Percentiles rank a stretch among this genome's conserved stretches.
These are phyloP conservation scores for Ornithoptera alexandrae DNA, from an alignment of 2,888 invertebrate species.

Conservation along the genomic window DNA sequence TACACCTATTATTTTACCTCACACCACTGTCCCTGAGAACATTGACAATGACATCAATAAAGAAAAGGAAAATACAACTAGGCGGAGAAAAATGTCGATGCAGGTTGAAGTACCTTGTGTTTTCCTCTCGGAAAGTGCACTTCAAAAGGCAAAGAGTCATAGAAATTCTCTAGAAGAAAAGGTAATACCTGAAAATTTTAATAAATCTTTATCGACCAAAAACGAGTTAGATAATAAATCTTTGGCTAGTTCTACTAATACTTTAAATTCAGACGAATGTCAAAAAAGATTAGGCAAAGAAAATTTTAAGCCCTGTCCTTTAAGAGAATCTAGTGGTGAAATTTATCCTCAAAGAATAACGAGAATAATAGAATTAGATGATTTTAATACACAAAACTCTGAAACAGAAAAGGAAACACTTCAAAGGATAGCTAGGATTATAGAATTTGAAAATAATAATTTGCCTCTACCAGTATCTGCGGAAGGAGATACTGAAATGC, in stretches of 20 bases:
- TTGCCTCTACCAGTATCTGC: slow-evolving; percentile 49
- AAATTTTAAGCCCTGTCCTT: slow-evolving; percentile 41
- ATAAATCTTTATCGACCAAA: slow-evolving; percentile 54
- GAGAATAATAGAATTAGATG: slow-evolving; percentile 72
- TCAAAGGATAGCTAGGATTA: slow-evolving; percentile 72
- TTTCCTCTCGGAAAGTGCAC: slow-evolving; percentile 72
- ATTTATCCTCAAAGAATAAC: slow-evolving; percentile 68
- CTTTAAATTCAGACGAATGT: slow-evolving; percentile 51
- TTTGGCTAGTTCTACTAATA: slow-evolving; percentile 56
- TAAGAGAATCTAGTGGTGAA: slow-evolving; percentile 44
- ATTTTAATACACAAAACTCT: slow-evolving; percentile 50
- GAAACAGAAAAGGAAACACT: slow-evolving; percentile 62
- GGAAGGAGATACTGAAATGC: slow-evolving; percentile 50
- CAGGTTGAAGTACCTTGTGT: slow-evolving; percentile 78
- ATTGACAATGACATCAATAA: slow-evolving; percentile 69
- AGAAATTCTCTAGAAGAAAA: slow-evolving; percentile 72
- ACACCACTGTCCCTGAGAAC: slow-evolving; percentile 64
- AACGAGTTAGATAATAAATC: slow-evolving; percentile 60
- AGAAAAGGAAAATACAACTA: slow-evolving; percentile 66
- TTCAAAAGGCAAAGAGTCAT: slow-evolving; percentile 71
- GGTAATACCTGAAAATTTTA: slow-evolving; percentile 62
- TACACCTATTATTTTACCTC: slow-evolving; percentile 81
- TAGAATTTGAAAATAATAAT: slow-evolving; percentile 66
- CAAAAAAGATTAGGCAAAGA: slow-evolving; percentile 48
- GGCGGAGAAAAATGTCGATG: slow-evolving; percentile 76